Percentiles rank a stretch among this genome's conserved stretches.
phyloP scores from a whole-genome alignment of 2,113 vertebrate genomes.

The Channa maculata region DNA sequence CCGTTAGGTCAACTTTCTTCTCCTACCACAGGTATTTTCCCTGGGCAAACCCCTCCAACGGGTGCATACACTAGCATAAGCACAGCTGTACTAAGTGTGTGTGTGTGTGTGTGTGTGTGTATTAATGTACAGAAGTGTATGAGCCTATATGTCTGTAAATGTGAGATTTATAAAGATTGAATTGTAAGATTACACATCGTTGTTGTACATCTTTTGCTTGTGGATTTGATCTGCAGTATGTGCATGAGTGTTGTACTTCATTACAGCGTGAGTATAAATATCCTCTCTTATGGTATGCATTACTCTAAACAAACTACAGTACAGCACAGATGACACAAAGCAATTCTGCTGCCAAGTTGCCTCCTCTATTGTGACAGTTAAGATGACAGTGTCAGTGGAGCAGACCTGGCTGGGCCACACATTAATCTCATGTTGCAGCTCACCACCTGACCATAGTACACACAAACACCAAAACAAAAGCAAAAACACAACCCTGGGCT shows the following conservation, averaged over 20 bases:
- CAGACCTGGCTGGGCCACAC: slow-evolving; percentile 45
- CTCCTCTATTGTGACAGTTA: slow-evolving; percentile 20
- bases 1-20: slow-evolving; percentile 68
- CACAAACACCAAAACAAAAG: neutral
- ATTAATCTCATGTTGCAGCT: slow-evolving; percentile 69
- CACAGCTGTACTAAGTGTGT: slow-evolving; percentile 40
- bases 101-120: slow-evolving; percentile 5
- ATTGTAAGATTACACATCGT: neutral
- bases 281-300: neutral
- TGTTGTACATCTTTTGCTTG: neutral
- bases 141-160: neutral
- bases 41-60: slow-evolving; percentile 57
- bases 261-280: neutral
- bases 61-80: slow-evolving; percentile 42
- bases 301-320: slow-evolving; percentile 2
- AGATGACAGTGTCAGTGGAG: slow-evolving; percentile 39
- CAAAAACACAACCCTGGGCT: slow-evolving; percentile 2
- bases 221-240: neutral
- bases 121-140: neutral
- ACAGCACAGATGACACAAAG: slow-evolving; percentile 3
- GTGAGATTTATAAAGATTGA: neutral
- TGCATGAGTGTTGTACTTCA: neutral
- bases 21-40: slow-evolving; percentile 72
- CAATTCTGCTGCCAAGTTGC: slow-evolving; percentile 2
- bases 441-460: slow-evolving; percentile 49